Conservation (phyloP, 2,113 vertebrate species). For the Origma solitaria region DNA sequence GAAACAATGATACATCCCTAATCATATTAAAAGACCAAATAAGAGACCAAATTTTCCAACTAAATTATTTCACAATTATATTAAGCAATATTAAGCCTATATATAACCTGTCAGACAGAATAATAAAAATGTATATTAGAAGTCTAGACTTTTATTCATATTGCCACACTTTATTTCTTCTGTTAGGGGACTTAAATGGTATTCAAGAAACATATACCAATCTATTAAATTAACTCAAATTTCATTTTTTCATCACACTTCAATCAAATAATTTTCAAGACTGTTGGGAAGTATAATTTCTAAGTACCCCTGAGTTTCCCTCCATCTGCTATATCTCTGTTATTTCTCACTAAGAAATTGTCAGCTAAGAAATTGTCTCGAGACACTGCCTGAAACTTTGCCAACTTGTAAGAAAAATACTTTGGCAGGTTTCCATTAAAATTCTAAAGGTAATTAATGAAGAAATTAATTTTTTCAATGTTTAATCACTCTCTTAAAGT, state of each 20-base stretch:
- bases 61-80: conserved; percentile 10
- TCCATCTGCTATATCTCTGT: background rate
- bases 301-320: background rate
- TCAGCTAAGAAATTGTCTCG: background rate
- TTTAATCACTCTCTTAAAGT: background rate
- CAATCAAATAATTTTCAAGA: background rate
- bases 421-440: background rate
- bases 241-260: background rate
- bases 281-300: background rate
- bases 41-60: background rate
- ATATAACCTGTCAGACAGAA: conserved; percentile 9
- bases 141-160: background rate
- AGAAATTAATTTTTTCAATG: background rate
- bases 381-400: background rate
- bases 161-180: background rate
- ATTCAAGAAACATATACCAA: background rate
- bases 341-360: background rate
- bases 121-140: background rate
- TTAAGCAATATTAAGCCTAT: conserved; percentile 31
- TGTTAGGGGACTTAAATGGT: background rate
- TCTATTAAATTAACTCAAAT: background rate
- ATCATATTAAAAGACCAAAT: background rate
- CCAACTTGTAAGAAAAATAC: background rate
- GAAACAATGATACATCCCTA: background rate
- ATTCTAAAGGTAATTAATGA: background rate